These are phyloP conservation scores for Endomychus coccineus DNA, from an alignment of 2,888 invertebrate genomes.

Conservation along the genomic window DNA sequence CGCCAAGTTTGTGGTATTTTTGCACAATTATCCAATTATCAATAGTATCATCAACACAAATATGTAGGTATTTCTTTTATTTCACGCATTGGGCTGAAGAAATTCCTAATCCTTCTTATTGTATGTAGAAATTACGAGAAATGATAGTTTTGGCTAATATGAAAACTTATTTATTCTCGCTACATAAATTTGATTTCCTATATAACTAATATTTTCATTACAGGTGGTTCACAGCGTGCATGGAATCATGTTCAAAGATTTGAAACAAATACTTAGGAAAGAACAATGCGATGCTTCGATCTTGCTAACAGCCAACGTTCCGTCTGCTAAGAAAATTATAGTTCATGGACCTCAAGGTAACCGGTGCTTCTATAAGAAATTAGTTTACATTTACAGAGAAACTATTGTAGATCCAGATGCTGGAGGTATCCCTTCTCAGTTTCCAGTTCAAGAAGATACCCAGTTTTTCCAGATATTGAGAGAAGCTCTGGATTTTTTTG, in stretches of 20 bases:
- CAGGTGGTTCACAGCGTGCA: constrained; percentile 96
- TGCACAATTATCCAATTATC: no score
- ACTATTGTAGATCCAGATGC: constrained; percentile 63
- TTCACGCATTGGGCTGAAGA: no score
- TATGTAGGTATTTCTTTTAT: no score
- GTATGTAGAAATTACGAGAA: no score
- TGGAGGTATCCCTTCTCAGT: constrained; percentile 95
- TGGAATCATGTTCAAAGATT: constrained; percentile 98
- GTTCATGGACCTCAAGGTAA: constrained; percentile 83
- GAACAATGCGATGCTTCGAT: constrained; percentile 99
- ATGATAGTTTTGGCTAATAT: no score
- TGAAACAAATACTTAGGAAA: constrained; percentile 96
- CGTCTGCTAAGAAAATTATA: constrained; percentile 97
- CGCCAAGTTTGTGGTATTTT: no score
- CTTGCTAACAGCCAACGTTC: constrained; percentile 95
- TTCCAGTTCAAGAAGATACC: constrained; percentile 97
- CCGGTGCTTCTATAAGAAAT: no score
- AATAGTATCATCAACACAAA: no score
- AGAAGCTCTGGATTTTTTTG: constrained; percentile 94
- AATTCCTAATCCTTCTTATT: no score
- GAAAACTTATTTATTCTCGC: not conserved
- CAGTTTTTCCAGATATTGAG: constrained; percentile 91
- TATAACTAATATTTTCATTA: constrained; percentile 23
- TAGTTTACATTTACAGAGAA: not conserved
- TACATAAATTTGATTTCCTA: no score